phyloP scores from a whole-genome alignment of 2,113 vertebrate species.

The Oreocharis arfaki region DNA sequence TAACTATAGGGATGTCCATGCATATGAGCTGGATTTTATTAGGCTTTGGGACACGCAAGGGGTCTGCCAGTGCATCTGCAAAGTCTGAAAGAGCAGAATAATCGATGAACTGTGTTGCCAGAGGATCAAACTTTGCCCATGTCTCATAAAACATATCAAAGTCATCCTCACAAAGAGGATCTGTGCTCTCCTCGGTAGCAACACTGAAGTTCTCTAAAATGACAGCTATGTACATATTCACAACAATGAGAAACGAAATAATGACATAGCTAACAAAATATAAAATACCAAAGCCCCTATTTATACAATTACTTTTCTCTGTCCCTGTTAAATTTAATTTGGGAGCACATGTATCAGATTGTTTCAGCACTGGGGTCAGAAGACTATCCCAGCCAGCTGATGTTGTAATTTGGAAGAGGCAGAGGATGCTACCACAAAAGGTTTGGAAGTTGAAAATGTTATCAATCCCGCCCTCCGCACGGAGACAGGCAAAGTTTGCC shows the following conservation, averaged over 20 bases:
- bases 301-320: slow-evolving; percentile 66
- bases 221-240: slow-evolving; percentile 98
- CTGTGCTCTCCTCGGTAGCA: slow-evolving; percentile 93
- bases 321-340: not conserved
- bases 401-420: slow-evolving; percentile 95
- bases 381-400: slow-evolving; percentile 94
- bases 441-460: slow-evolving; percentile 95
- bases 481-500: slow-evolving; percentile 85
- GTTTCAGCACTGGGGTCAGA: slow-evolving; percentile 80
- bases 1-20: slow-evolving; percentile 97
- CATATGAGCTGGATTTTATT: slow-evolving; percentile 86
- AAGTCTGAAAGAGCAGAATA: slow-evolving; percentile 87
- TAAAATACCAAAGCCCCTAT: slow-evolving; percentile 75
- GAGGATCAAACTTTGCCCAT: slow-evolving; percentile 92
- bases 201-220: slow-evolving; percentile 96
- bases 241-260: slow-evolving; percentile 94
- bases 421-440: slow-evolving; percentile 91
- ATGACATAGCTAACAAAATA: slow-evolving; percentile 97
- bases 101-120: slow-evolving; percentile 92
- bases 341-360: slow-evolving; percentile 39
- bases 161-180: slow-evolving; percentile 91
- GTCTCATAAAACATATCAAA: slow-evolving; percentile 98
- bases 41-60: slow-evolving; percentile 89
- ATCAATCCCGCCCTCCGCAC: slow-evolving; percentile 75
- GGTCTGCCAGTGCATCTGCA: slow-evolving; percentile 85